These are phyloP conservation scores for Ormyrus thymus DNA, from an alignment of 2,888 invertebrate species.

Conservation along the genomic window DNA sequence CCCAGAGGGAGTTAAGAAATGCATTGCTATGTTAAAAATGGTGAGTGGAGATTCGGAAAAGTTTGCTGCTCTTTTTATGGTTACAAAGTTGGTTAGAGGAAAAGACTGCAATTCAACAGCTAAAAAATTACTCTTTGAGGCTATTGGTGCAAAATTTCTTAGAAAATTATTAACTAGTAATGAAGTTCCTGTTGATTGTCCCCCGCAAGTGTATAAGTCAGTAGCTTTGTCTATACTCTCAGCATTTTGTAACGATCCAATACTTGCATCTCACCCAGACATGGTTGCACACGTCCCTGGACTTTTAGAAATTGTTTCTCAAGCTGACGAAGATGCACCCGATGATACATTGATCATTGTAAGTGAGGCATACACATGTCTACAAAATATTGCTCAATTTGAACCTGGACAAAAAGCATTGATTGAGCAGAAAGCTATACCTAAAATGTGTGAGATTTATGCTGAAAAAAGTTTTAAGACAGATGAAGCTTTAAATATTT, in stretches of 20 bases:
- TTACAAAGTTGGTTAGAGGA: slow-evolving; percentile 90
- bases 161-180: slow-evolving; percentile 86
- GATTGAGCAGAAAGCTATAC: slow-evolving; percentile 85
- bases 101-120: slow-evolving; percentile 85
- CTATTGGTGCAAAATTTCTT: slow-evolving; percentile 91
- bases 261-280: slow-evolving; percentile 87
- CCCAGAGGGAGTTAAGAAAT: slow-evolving; percentile 90
- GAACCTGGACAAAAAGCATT: slow-evolving; percentile 88
- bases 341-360: slow-evolving; percentile 91
- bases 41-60: slow-evolving; percentile 92
- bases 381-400: slow-evolving; percentile 87
- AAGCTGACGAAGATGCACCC: slow-evolving; percentile 88
- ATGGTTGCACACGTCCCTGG: slow-evolving; percentile 90
- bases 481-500: slow-evolving; percentile 89
- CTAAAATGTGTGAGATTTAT: slow-evolving; percentile 90
- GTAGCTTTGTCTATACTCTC: slow-evolving; percentile 92
- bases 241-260: slow-evolving; percentile 88
- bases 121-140: slow-evolving; percentile 90
- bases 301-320: slow-evolving; percentile 88
- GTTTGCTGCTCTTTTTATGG: slow-evolving; percentile 93
- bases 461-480: slow-evolving; percentile 92
- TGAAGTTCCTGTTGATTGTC: slow-evolving; percentile 90
- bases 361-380: slow-evolving; percentile 89
- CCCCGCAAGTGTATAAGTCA: slow-evolving; percentile 92
- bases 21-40: slow-evolving; percentile 86